Conservation (phyloP, 2,797 vertebrate species). For the Acanthiza pusilla region DNA sequence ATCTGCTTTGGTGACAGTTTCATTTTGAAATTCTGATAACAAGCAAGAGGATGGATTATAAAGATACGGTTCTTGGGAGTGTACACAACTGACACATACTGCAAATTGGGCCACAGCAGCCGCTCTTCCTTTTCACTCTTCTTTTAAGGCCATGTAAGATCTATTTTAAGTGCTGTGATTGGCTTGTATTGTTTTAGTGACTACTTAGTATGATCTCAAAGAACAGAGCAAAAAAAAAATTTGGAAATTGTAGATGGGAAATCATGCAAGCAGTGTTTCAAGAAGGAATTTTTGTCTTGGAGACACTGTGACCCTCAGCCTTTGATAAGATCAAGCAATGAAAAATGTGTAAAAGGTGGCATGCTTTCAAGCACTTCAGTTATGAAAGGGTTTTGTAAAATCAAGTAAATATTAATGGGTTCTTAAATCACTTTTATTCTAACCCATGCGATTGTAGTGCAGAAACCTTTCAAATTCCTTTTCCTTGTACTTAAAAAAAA, state of each 20-base stretch:
- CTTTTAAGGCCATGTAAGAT: background rate
- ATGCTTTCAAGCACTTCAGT: background rate
- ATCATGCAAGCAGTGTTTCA: background rate
- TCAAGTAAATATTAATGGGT: background rate
- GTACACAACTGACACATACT: background rate
- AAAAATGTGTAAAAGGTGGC: background rate
- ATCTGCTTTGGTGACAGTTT: conserved; percentile 63
- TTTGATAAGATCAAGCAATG: background rate
- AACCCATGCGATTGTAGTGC: background rate
- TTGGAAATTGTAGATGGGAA: background rate
- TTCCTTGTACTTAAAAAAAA: background rate
- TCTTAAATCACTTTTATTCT: background rate
- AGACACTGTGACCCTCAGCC: background rate
- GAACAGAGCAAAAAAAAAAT: background rate
- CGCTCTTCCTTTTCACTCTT: background rate
- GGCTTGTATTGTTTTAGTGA: background rate
- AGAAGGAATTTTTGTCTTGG: background rate
- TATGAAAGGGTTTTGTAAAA: background rate
- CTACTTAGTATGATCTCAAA: background rate
- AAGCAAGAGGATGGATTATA: conserved; percentile 24
- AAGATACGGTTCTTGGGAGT: background rate
- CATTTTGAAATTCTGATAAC: conserved; percentile 51
- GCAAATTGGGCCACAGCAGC: background rate
- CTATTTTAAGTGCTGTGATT: background rate
- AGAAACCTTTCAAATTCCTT: background rate